Evolutionary conservation across 2,888 invertebrate species (phyloP), one percentile per base, ranked within the genome.

Genomic region (Zaprionus obscuricornis): DNA sequence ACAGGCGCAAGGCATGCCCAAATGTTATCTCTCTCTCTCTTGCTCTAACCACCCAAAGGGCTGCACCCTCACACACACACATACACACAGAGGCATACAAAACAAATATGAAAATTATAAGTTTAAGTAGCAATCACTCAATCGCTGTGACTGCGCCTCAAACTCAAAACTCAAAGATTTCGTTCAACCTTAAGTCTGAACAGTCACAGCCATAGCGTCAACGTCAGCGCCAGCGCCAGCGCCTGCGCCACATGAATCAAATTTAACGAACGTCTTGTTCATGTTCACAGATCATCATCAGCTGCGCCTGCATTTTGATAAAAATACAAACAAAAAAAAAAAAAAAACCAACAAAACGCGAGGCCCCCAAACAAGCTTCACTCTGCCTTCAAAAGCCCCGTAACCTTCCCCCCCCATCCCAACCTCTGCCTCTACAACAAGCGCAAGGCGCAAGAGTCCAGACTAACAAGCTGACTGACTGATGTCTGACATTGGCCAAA

Each of bases 51-150:
- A 76, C 78, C 74, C 77, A 78, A 71, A 73, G 65, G 51, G 67
- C 65, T 67, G 63, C 77, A 59, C 72, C 63, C 75, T 66, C 62
- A 64, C 63, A 59, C 46, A 55, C 45, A 33, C 34, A 31, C 22
- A 29, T 50, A 51, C 4, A 29, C 42, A 56, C 50, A 50, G 20
- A 50, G 17, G 37, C 20, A 47, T 43, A 45, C 56, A 47, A 84
- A 49, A 77, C 87, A 88, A 89, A 89, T 89, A 88, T 89, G 89
- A 89, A 89, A 89, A 89, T 89, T 89, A 89, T 89, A 89, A 88
- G 88, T 89, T 88, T 87, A 79, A 87, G 87, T 89, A 89, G 88
- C 89, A 89, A 89, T 89, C 89, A 89, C 89, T 89, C 89, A 89
- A 89, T 89, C 89, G 89, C 86, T 86, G 74, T 66, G 66, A 59